A percentile compares a stretch with the other conserved stretches of the same genome.
These are phyloP conservation scores for Okamejei kenojei DNA, from an alignment of 2,797 vertebrate genomes.

Conservation along the genomic window DNA sequence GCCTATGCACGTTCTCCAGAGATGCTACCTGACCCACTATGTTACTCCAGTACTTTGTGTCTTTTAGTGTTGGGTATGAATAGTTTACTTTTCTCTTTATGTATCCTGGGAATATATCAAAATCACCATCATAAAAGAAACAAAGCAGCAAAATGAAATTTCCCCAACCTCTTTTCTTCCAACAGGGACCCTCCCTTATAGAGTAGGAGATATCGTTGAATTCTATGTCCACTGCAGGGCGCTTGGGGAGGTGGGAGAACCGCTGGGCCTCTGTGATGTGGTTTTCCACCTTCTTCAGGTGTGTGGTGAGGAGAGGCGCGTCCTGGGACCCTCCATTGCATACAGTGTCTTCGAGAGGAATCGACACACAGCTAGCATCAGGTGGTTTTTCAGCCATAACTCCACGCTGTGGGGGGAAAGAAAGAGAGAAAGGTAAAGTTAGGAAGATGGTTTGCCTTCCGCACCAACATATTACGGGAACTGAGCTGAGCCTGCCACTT, in stretches of 20 bases:
- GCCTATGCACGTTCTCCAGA: too few relatives aligned
- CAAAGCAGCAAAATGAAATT: neutral
- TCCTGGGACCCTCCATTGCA: conserved; percentile 62
- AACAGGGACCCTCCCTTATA: conserved; percentile 88
- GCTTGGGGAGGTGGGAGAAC: conserved; percentile 90
- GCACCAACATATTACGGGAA: neutral
- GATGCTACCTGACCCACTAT: too few relatives aligned
- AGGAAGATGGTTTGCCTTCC: neutral
- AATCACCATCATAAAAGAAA: neutral
- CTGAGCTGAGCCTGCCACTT: too few relatives aligned
- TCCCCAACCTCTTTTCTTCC: conserved; percentile 84
- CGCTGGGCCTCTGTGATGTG: conserved; percentile 94
- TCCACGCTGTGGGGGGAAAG: conserved; percentile 51
- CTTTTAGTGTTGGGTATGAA: neutral
- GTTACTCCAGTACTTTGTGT: too few relatives aligned
- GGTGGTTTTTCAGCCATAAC: conserved; percentile 81
- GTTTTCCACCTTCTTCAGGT: conserved; percentile 98
- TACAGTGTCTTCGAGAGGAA: conserved; percentile 84
- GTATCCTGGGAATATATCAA: neutral
- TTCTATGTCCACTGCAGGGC: conserved; percentile 87
- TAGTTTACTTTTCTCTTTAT: neutral
- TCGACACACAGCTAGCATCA: conserved; percentile 69
- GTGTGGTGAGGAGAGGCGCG: conserved; percentile 73
- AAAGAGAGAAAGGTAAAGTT: neutral
- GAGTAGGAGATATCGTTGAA: conserved; percentile 91